A percentile compares a stretch with the other conserved stretches of the same genome.
Evolutionary conservation across 2,888 invertebrate genomes (phyloP).

Genomic region (Troilus luridus): DNA sequence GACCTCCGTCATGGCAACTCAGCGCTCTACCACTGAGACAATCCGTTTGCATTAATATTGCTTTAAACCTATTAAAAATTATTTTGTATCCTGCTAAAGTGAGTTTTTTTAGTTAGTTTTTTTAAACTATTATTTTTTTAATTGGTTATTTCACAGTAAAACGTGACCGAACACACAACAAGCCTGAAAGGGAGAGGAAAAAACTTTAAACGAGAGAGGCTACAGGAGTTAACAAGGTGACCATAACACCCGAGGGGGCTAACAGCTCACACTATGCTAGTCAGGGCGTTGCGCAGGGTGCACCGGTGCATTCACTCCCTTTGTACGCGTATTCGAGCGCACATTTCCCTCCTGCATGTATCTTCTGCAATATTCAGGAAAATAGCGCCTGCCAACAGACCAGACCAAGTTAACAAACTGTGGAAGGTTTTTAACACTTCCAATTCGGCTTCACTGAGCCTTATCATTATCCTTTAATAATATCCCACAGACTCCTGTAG

Average conservation of each 20-base stretch:
- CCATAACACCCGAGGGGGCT: background rate
- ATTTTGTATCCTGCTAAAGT: too few species aligned
- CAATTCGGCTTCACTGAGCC: too few species aligned
- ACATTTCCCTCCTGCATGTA: background rate
- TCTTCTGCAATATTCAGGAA: background rate
- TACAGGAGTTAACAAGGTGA: conserved; percentile 3
- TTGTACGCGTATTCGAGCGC: background rate
- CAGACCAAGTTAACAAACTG: too few species aligned
- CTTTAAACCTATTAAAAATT: too few species aligned
- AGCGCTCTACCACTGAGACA: too few species aligned
- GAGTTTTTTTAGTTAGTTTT: too few species aligned
- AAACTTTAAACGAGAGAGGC: background rate
- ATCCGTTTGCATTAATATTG: too few species aligned
- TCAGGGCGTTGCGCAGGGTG: conserved; percentile 15
- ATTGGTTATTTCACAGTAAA: background rate
- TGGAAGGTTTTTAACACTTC: too few species aligned
- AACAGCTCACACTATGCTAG: background rate
- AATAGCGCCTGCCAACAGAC: background rate
- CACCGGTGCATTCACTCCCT: conserved; percentile 12
- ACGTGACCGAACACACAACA: background rate
- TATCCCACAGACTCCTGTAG: too few species aligned
- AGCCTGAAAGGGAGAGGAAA: background rate
- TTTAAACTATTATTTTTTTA: too few species aligned
- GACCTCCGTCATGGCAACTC: too few species aligned
- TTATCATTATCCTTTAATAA: too few species aligned